Conservation (phyloP, 2,888 invertebrate species). For the Spisula subtruncata region DNA sequence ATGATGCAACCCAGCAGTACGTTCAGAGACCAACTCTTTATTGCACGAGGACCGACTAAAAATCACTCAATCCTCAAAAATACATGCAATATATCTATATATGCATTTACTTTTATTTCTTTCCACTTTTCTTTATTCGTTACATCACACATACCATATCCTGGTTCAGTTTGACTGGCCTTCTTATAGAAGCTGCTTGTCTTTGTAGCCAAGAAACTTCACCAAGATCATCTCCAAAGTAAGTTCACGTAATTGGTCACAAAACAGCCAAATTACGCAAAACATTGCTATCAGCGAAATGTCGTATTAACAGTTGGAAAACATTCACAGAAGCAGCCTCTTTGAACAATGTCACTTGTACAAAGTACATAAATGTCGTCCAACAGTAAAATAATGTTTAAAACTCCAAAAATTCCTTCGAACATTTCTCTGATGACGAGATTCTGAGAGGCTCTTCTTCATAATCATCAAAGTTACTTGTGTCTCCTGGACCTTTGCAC, state of each 20-base stretch:
- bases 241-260: neutral
- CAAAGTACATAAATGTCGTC: neutral
- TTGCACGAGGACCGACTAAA: constrained; percentile 34
- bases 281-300: constrained; percentile 2
- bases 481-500: constrained; percentile 99
- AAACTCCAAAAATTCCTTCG: constrained; percentile 99
- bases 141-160: neutral
- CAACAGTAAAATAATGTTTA: constrained; percentile 59
- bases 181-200: neutral
- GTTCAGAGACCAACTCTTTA: constrained; percentile 25
- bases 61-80: constrained; percentile 22
- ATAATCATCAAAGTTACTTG: constrained; percentile 99
- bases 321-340: constrained; percentile 27
- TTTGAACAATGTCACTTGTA: constrained; percentile 25
- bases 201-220: neutral
- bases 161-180: neutral
- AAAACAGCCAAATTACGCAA: neutral
- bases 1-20: constrained; percentile 33
- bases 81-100: neutral
- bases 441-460: constrained; percentile 99
- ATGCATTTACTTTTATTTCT: neutral
- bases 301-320: constrained; percentile 21
- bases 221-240: neutral
- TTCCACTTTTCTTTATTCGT: neutral
- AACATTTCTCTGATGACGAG: constrained; percentile 99